phyloP scores from a whole-genome alignment of 1,140 invertebrate genomes.

The Laupala kohalensis region DNA sequence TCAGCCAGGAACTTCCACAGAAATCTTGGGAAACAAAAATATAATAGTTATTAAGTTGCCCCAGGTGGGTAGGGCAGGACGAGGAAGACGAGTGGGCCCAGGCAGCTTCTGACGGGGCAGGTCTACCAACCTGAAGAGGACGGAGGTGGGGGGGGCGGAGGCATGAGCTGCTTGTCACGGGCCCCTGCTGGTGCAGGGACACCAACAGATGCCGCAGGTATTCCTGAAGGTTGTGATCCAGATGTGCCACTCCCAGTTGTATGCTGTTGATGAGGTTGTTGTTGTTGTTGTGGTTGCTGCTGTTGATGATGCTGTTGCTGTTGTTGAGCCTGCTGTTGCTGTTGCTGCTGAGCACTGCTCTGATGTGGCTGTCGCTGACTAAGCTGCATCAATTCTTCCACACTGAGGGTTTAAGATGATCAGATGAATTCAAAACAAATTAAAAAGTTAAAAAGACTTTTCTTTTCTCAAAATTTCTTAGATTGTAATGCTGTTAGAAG shows the following conservation, averaged over 20 bases:
- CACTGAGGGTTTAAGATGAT: constrained; percentile 4
- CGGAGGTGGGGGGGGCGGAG: constrained; percentile 14
- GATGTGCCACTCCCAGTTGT: not conserved
- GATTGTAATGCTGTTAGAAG: not conserved
- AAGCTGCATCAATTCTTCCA: constrained; percentile 13
- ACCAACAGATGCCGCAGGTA: not conserved
- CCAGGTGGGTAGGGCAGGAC: not conserved
- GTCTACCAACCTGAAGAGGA: constrained; percentile 12
- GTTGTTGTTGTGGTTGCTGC: not conserved
- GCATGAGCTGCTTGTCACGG: constrained; percentile 14
- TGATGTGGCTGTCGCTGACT: constrained; percentile 8
- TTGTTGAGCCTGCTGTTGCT: not conserved
- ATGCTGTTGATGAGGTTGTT: not conserved
- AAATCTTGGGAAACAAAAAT: not conserved
- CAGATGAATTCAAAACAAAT: constrained; percentile 4
- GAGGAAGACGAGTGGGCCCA: not conserved
- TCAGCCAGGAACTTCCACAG: not conserved
- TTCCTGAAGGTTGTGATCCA: not conserved
- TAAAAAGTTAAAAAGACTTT: not conserved
- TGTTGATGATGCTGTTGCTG: not conserved
- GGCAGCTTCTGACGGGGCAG: constrained; percentile 1
- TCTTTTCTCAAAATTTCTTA: not conserved
- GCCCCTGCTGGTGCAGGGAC: not conserved
- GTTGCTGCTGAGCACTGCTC: constrained; percentile 1
- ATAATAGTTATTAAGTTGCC: not conserved